Evolutionary conservation across 2,113 vertebrate genomes (phyloP).

Genomic region (Butastur rufipennis): DNA sequence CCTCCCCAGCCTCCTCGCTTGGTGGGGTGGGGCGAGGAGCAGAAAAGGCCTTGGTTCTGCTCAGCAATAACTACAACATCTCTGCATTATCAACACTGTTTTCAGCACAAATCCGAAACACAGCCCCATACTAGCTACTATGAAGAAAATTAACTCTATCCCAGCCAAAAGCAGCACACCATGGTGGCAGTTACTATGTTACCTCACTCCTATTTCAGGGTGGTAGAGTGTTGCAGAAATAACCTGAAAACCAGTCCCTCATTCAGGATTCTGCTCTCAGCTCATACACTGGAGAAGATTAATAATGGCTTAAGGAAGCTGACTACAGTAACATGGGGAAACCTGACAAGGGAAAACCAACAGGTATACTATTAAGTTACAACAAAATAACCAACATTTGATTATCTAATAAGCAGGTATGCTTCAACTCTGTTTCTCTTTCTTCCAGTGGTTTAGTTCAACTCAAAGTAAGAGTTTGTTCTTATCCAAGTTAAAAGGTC

Average conservation of each 20-base stretch:
- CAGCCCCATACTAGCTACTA: too few species aligned
- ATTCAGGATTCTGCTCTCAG: neutral
- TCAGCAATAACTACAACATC: too few species aligned
- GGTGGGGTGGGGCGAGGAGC: too few species aligned
- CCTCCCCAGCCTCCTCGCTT: too few species aligned
- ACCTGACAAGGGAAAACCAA: neutral
- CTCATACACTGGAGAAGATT: neutral
- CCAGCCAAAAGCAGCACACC: too few species aligned
- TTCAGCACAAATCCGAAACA: too few species aligned
- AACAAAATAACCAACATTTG: neutral
- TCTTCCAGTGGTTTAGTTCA: neutral
- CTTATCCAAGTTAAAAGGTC: neutral
- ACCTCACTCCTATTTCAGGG: fast-evolving
- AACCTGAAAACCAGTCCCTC: neutral
- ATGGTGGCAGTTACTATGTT: fast-evolving
- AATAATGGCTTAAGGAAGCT: neutral
- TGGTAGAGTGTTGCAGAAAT: neutral
- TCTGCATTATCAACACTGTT: too few species aligned
- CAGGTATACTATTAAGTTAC: neutral
- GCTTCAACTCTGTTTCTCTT: neutral
- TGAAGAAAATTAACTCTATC: too few species aligned
- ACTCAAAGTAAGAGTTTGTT: neutral
- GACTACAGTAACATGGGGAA: neutral
- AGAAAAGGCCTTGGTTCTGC: too few species aligned
- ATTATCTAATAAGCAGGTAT: neutral